Base-by-base conservation (phyloP, 2,888 invertebrate species). In the Lithophane leautieri region DNA sequence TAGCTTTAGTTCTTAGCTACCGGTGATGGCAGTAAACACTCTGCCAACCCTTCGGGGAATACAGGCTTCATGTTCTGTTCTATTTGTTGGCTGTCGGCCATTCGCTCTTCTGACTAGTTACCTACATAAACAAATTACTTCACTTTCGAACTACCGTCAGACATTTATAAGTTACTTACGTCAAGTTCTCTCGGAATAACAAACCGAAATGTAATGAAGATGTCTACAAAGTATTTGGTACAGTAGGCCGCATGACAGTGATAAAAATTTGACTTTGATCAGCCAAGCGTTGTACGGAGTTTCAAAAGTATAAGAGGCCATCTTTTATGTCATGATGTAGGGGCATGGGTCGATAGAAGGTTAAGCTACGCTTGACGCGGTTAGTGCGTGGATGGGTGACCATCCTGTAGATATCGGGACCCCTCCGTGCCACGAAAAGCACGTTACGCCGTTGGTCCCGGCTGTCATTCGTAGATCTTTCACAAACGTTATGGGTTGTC, bases 121-220 rank as follows among this genome's bases (percentile, higher is more conserved):
- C 2, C 16, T 9, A 52, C 42, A 65, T 28, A 76, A 50, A 58
- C 58, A 78, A 54, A 74, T 75, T 47, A 60, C 54, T 61, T 61
- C 19, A 80, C 52, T 52, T 60, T 52, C 22, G 28, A 66, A 56
- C 62, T 79, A 79, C 62, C 50, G 34, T 56, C 65, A 75, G 56
- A 63, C 67, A 14, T 67, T 81, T 81, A 76, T 40, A 54, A 69
- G 52, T 79, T 70, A 66, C 66, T 79, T 73, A 66, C 66, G 42
- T 28, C n/a, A 60, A 67, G 28, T 16, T 16, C 47, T 79, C 68
- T 60, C 61, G 25, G 67, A 68, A 83, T 79, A 68, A 74, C 63
- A 70, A 79, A 67, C 44, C 52, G 16, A 50, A 56, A 67, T 8
- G n/a, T 74, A 68, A 73, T 81, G 83, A 82, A 71, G 58, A 60